Evolutionary conservation across 2,888 invertebrate genomes (phyloP).

Genomic region (Apamea monoglypha): DNA sequence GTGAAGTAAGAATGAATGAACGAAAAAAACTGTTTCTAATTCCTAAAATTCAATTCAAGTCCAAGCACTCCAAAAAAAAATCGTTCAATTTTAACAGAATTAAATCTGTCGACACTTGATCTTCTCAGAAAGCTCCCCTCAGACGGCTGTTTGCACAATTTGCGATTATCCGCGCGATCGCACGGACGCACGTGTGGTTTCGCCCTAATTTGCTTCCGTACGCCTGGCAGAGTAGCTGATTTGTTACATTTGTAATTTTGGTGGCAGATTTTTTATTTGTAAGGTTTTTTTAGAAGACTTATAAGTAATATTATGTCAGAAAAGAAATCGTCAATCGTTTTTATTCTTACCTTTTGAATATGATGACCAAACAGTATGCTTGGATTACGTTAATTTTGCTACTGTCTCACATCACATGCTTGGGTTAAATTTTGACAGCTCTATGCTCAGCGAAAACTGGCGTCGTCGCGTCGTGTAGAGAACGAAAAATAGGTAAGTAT

Average conservation of each 20-base stretch:
- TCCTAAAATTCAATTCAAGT: slow-evolving; percentile 40
- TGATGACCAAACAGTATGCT: neutral
- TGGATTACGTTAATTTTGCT: neutral
- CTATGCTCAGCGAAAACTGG: neutral
- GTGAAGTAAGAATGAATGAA: neutral
- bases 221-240: slow-evolving; percentile 50
- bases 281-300: slow-evolving; percentile 39
- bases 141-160: slow-evolving; percentile 70
- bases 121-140: slow-evolving; percentile 50
- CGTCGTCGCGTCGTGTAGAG: neutral
- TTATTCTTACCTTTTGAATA: neutral
- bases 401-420: neutral
- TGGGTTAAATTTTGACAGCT: neutral
- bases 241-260: slow-evolving; percentile 64
- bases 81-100: slow-evolving; percentile 58
- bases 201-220: slow-evolving; percentile 61
- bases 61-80: slow-evolving; percentile 39
- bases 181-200: slow-evolving; percentile 66
- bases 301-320: neutral
- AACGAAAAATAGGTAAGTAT: neutral
- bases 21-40: slow-evolving; percentile 24
- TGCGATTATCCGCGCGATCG: slow-evolving; percentile 67
- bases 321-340: neutral
- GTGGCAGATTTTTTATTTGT: slow-evolving; percentile 50
- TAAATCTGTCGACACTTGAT: slow-evolving; percentile 68